A percentile compares a stretch with the other conserved stretches of the same genome.
These are phyloP conservation scores for Lophochroa leadbeateri DNA, from an alignment of 2,113 vertebrate species.

Conservation along the genomic window DNA sequence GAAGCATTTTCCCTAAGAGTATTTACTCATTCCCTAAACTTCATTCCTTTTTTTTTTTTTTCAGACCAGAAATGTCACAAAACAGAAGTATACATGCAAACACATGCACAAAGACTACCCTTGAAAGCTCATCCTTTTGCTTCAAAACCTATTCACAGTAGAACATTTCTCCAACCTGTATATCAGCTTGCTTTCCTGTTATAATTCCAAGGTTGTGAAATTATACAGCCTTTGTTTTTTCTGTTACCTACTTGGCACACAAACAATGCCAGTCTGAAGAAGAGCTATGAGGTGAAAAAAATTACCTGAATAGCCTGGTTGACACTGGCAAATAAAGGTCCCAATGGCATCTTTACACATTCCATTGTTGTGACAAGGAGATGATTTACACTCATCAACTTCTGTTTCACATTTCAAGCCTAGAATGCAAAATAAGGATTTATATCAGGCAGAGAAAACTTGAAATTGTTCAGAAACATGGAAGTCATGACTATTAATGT, in stretches of 20 bases:
- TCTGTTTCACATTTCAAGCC: constrained; percentile 94
- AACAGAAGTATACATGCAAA: neutral
- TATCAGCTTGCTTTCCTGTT: neutral
- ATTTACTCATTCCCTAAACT: neutral
- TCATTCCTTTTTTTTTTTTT: neutral
- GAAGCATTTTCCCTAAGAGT: neutral
- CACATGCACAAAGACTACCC: neutral
- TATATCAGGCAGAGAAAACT: neutral
- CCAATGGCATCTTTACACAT: constrained; percentile 86
- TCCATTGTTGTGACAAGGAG: constrained; percentile 88
- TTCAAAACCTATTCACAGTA: neutral
- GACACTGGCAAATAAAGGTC: constrained; percentile 88
- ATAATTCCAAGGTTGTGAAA: neutral
- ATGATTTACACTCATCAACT: constrained; percentile 90
- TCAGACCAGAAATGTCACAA: neutral
- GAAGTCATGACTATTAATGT: neutral
- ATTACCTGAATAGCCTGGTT: constrained; percentile 88
- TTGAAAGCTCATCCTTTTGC: neutral
- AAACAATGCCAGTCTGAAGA: neutral
- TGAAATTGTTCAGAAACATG: neutral
- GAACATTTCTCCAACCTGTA: neutral
- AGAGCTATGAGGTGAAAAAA: neutral
- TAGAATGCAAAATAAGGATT: constrained; percentile 65
- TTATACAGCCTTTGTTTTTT: neutral
- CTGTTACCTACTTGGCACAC: neutral